phyloP scores from a whole-genome alignment of 2,113 vertebrate genomes.

The Clarias magur region DNA sequence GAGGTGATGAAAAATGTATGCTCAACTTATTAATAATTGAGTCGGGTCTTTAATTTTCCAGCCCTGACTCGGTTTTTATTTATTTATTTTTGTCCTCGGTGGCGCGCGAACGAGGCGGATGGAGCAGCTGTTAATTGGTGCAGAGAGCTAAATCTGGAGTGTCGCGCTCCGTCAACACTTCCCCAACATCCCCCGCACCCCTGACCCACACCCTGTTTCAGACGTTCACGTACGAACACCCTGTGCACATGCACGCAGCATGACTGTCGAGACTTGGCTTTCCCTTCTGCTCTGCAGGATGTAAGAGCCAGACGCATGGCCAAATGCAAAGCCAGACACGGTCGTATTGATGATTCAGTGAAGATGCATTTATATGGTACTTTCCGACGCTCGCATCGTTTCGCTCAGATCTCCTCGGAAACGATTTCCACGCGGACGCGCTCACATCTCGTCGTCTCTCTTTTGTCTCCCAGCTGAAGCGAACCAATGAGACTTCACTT shows the following conservation, averaged over 20 bases:
- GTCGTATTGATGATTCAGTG: not conserved
- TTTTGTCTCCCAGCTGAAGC: not conserved
- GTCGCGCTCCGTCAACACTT: constrained; percentile 47
- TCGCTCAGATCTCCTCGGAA: not conserved
- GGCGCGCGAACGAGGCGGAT: not conserved
- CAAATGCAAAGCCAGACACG: not conserved
- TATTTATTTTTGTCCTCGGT: not conserved
- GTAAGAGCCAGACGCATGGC: not conserved
- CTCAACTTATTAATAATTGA: constrained; percentile 63
- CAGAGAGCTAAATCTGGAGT: constrained; percentile 43
- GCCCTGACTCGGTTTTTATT: constrained; percentile 33
- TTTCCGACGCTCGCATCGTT: not conserved
- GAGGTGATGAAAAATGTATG: constrained; percentile 61
- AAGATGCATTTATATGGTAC: not conserved
- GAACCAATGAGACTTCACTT: not conserved
- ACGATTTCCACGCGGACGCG: too few relatives aligned
- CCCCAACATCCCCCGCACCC: constrained; percentile 12
- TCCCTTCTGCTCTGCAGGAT: not conserved
- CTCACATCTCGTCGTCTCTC: not conserved
- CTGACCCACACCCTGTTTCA: constrained; percentile 7
- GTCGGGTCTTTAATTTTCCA: constrained; percentile 60
- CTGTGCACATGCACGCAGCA: not conserved
- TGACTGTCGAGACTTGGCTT: constrained; percentile 11
- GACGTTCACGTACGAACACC: not conserved
- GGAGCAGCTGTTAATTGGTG: constrained; percentile 60